Conservation (phyloP, 1,140 invertebrate genomes). For the Hypsibius dujardini region DNA sequence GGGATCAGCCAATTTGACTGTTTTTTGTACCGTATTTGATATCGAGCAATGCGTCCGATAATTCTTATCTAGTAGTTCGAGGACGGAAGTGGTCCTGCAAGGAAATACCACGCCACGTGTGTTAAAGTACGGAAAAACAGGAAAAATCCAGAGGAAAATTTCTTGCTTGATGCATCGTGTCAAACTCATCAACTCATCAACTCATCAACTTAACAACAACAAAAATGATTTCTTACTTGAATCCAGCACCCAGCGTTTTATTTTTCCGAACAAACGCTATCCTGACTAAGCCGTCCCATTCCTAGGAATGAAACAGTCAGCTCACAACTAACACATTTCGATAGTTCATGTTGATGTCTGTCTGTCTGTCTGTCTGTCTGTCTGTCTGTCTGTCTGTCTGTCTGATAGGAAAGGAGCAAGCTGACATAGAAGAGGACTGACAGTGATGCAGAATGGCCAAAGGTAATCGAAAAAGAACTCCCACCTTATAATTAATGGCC, state of each 20-base stretch:
- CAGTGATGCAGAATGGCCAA: too few relatives aligned
- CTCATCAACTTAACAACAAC: neutral
- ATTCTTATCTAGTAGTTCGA: slow-evolving; percentile 73
- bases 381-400: too few relatives aligned
- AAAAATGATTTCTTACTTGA: slow-evolving; percentile 39
- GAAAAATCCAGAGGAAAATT: slow-evolving; percentile 16
- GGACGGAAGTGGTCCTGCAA: slow-evolving; percentile 49
- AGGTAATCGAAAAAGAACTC: too few relatives aligned
- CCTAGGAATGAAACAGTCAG: slow-evolving; percentile 32
- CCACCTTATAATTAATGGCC: slow-evolving; percentile 67
- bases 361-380: too few relatives aligned
- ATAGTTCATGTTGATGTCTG: too few relatives aligned
- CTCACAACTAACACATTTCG: too few relatives aligned
- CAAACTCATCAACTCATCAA: neutral
- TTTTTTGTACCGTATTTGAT: slow-evolving; percentile 53
- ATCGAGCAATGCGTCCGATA: slow-evolving; percentile 70
- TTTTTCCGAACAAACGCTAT: slow-evolving; percentile 90
- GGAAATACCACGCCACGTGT: slow-evolving; percentile 12
- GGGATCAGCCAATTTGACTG: neutral
- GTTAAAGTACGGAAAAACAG: slow-evolving; percentile 18
- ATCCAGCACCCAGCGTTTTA: slow-evolving; percentile 66
- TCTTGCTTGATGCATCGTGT: neutral
- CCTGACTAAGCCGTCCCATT: slow-evolving; percentile 91
- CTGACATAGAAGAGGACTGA: too few relatives aligned
- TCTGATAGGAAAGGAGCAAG: too few relatives aligned